A percentile compares a stretch with the other conserved stretches of the same genome.
phyloP scores from a whole-genome alignment of 2,888 invertebrate species.

The Synanthedon formicaeformis region DNA sequence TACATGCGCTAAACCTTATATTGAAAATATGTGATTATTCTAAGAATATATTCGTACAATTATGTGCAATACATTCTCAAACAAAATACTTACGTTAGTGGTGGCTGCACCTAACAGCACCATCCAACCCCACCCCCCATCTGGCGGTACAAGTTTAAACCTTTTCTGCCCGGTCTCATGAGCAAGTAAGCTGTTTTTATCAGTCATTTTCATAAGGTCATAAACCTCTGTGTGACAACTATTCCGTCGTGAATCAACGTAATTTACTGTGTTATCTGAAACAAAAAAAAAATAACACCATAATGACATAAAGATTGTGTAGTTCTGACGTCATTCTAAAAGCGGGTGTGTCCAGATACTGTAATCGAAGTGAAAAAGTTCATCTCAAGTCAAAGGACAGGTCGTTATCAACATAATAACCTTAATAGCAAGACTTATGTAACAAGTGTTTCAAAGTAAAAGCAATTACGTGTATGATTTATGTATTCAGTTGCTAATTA shows the following conservation, averaged over 20 bases:
- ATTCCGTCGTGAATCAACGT: neutral
- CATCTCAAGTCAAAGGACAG: conserved; percentile 13
- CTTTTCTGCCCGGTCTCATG: conserved; percentile 31
- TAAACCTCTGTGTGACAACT: neutral
- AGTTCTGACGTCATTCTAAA: neutral
- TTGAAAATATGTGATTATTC: neutral
- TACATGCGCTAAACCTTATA: neutral
- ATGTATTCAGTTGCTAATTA: too few species aligned
- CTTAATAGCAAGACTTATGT: too few species aligned
- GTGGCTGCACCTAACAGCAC: conserved; percentile 75
- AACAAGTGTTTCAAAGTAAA: too few species aligned
- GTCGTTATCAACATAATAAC: too few species aligned
- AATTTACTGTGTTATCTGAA: neutral
- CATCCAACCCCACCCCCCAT: conserved; percentile 83
- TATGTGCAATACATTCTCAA: neutral
- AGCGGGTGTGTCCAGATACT: conserved; percentile 1
- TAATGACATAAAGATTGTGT: neutral
- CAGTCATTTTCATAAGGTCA: conserved; percentile 9
- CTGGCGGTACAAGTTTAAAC: conserved; percentile 65
- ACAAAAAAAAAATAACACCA: neutral
- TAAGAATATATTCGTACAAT: neutral
- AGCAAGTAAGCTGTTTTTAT: conserved; percentile 28
- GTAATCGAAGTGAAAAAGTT: conserved; percentile 7
- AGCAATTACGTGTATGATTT: too few species aligned
- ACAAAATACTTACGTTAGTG: conserved; percentile 71